phyloP scores from a whole-genome alignment of 2,888 invertebrate genomes.

The Aphodius sticticus region DNA sequence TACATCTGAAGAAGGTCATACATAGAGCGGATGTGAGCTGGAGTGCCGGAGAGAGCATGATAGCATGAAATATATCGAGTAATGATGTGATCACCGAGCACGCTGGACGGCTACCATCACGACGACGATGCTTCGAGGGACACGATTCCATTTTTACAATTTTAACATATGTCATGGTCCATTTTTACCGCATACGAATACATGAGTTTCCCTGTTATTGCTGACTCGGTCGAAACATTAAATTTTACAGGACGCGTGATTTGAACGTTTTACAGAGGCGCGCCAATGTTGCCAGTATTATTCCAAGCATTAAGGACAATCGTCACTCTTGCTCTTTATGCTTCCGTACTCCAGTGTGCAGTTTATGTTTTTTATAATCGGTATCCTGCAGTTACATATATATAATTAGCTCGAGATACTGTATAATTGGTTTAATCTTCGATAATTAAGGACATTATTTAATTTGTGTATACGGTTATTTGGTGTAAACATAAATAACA shows the following conservation, averaged over 20 bases:
- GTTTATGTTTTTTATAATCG: background rate
- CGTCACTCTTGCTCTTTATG: background rate
- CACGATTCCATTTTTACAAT: constrained; percentile 52
- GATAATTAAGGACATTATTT: too few relatives aligned
- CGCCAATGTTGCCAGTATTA: background rate
- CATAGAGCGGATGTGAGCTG: background rate
- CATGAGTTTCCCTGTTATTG: constrained; percentile 30
- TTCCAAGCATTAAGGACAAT: background rate
- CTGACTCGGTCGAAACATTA: constrained; percentile 14
- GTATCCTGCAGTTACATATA: too few relatives aligned
- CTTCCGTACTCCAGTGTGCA: background rate
- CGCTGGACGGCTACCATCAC: constrained; percentile 53
- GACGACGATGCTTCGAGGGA: constrained; percentile 49
- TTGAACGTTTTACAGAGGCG: constrained; percentile 17
- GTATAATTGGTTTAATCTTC: too few relatives aligned
- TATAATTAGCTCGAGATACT: too few relatives aligned
- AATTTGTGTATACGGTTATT: too few relatives aligned
- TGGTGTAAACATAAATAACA: too few relatives aligned
- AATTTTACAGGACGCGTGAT: constrained; percentile 26
- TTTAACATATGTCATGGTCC: constrained; percentile 55
- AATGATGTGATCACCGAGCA: constrained; percentile 52
- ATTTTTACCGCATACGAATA: constrained; percentile 50
- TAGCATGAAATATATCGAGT: constrained; percentile 53
- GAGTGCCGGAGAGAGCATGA: constrained; percentile 13
- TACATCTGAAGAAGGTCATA: background rate